These are phyloP conservation scores for Hipparchia semele DNA, from an alignment of 2,888 invertebrate species.

Conservation along the genomic window DNA sequence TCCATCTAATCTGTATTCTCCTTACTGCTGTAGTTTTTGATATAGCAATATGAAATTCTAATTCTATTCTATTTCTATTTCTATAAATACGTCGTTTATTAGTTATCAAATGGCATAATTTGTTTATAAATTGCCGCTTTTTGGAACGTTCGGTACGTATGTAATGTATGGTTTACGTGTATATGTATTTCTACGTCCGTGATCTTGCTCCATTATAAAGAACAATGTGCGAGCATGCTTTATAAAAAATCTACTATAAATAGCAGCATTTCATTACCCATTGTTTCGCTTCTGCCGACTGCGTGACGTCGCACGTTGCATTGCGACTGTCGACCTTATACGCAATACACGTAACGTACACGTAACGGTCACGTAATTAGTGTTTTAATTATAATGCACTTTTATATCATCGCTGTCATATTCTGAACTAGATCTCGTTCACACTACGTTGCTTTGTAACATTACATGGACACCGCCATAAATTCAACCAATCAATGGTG, in stretches of 20 bases:
- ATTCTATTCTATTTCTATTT: no score
- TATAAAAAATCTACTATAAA: constrained; percentile 10
- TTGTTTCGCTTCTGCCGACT: constrained; percentile 4
- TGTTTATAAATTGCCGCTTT: no score
- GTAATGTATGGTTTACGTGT: no score
- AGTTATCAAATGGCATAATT: no score
- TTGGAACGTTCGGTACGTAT: no score
- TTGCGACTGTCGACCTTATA: constrained; percentile 10
- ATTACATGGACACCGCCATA: background rate
- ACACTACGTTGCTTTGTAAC: background rate
- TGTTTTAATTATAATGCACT: background rate
- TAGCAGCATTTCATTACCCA: constrained; percentile 17
- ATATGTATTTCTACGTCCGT: background rate
- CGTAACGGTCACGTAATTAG: constrained; percentile 9
- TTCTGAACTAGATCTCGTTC: background rate
- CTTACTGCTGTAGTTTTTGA: no score
- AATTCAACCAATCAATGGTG: background rate
- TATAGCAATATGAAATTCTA: no score
- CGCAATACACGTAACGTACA: background rate
- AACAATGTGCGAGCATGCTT: constrained; percentile 3
- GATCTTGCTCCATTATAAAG: constrained; percentile 5
- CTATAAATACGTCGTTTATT: no score
- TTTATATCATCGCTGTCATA: background rate
- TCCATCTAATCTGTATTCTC: no score
- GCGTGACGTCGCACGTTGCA: constrained; percentile 10